Evolutionary conservation across 2,113 vertebrate genomes (phyloP).

Genomic region (Seriola dumerili): DNA sequence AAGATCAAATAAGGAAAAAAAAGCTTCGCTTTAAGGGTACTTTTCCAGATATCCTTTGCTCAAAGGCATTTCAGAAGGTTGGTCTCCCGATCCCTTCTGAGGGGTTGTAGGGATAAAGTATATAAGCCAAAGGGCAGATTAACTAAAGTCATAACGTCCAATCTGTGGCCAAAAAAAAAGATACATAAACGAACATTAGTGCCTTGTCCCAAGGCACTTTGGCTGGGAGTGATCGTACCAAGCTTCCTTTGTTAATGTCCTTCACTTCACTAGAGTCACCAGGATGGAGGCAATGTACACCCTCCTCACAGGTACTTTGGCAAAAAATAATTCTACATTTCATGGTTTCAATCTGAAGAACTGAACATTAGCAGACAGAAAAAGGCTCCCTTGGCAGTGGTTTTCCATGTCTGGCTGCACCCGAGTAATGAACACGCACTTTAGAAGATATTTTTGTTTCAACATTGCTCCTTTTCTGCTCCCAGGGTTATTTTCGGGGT

Average conservation of each 20-base stretch:
- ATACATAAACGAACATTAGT: constrained; percentile 25
- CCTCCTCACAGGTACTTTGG: constrained; percentile 12
- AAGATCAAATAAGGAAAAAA: constrained; percentile 36
- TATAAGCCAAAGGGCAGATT: constrained; percentile 45
- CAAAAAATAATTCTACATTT: constrained; percentile 19
- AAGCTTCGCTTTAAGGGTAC: constrained; percentile 11
- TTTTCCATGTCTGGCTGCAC: constrained; percentile 54
- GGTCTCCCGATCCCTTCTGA: constrained; percentile 33
- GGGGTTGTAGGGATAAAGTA: constrained; percentile 7
- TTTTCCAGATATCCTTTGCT: constrained; percentile 40
- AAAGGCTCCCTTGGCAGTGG: constrained; percentile 29
- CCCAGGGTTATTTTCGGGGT: constrained; percentile 31
- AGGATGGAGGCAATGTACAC: constrained; percentile 6
- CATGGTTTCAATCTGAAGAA: constrained; percentile 45
- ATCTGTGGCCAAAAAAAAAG: constrained; percentile 25
- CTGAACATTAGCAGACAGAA: constrained; percentile 33
- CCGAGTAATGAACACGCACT: constrained; percentile 22
- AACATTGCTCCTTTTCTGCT: background rate
- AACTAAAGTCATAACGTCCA: constrained; percentile 35
- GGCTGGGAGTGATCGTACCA: background rate
- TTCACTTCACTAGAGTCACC: constrained; percentile 20
- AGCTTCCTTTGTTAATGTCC: constrained; percentile 39
- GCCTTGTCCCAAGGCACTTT: constrained; percentile 26
- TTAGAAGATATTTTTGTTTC: constrained; percentile 22
- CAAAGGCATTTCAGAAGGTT: constrained; percentile 46